Base-by-base conservation (phyloP, 2,888 invertebrate species). In the Panopea generosa region DNA sequence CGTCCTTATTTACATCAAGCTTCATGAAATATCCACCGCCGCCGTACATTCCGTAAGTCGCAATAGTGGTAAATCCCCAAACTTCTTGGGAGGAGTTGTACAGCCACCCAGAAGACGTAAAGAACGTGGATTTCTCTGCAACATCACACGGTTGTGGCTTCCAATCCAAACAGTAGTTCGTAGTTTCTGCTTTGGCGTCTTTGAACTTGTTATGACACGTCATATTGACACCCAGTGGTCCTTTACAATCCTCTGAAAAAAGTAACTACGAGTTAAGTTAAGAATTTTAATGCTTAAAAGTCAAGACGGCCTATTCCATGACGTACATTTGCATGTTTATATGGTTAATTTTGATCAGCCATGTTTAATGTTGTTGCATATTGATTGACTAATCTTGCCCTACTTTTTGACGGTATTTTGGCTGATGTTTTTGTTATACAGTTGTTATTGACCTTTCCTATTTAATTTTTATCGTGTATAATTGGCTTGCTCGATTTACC, bases 21-120 rank as follows among this genome's bases (percentile, higher is more conserved):
- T 69, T 80, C 80, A 80, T 80, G 62, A 80, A 80, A 55, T 80
- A 80, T 6, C 80, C 80, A 27, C 80, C 80, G 9, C 80, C 80
- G n/a, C 55, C 63, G 47, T 80, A 80, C 0, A 66, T 70, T 6
- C 29, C 59, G 38, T 80, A 80, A 16, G 50, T 43, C 6, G 76
- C 76, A 29, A 77, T 50, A 0, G 80, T 80, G 6, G 74, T 55
- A 38, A 80, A 74, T 7, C 80, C 80, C 80, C 80, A 80, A 0
- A 80, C 68, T 56, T 73, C 76, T 11, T 62, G 70, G 14, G 76
- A 43, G 2, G 73, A 59, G 6, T 56, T 56, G 50, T 63, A 80
- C 47, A 62, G 43, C 80, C 80, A 80, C 18, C 76, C 80, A 1
- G 73, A 29, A 0, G 80, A 80, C 1, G 80, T 27, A 38, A 80